Evolutionary conservation across 2,113 vertebrate species (phyloP), one percentile per base, ranked within the genome.

Genomic region (Noctilio leporinus): DNA sequence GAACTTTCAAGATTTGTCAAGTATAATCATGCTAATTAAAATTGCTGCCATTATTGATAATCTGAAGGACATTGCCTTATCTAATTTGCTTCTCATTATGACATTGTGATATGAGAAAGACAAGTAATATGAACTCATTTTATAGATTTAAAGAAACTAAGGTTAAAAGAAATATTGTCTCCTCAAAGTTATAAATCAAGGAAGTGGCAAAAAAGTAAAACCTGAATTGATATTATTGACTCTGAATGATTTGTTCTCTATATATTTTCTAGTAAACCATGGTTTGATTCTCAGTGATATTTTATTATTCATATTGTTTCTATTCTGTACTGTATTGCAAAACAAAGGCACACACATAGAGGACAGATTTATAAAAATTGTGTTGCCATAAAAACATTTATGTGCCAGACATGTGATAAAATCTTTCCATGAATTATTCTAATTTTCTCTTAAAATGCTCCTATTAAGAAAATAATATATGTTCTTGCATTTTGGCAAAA

Each of bases 11-110:
- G 51, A 70, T 65, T 94, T 80, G 30, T 40, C 43, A 89, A 93
- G 45, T 78, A 80, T 57, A 92, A 83, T 86, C n/a, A 83, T 43
- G 16, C 47, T 82, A 92, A 93, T 94, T 95, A 91, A 94, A 95
- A 83, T 49, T 35, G 10, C 4, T 80, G 22, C n/a, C 30, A 62
- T 14, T 59, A 65, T 87, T 59, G 73, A 77, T 72, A 89, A 93
- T 81, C n/a, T 89, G 89, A 86, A 84, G 8, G 9, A 72, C 77
- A 26, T 24, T 92, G 4, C 26, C 55, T 96, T 89, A 78, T 88
- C 28, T 89, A 89, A 94, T 86, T 86, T 91, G 43, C 10, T 77
- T 69, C 51, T 86, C 53, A 40, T 1, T 22, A 77, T 70, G 28
- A 89, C 11, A 51, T 38, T 94, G 40, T 76, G 14, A 88, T 82